These are phyloP conservation scores for Sisyra terminalis DNA, from an alignment of 2,888 invertebrate genomes.

Conservation along the genomic window DNA sequence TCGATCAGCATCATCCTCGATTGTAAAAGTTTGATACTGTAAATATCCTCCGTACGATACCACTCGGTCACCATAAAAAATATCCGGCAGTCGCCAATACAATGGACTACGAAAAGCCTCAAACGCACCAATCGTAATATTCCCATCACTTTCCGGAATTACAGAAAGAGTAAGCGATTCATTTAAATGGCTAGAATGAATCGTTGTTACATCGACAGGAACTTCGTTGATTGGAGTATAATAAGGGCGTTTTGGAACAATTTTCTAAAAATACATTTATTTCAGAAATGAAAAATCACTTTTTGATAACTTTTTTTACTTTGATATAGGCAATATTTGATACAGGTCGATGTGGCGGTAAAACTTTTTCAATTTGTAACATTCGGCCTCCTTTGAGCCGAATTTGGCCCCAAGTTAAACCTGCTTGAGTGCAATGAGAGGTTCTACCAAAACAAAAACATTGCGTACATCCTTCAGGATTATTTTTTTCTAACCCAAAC, in stretches of 20 bases:
- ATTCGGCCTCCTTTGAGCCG: conserved; percentile 35
- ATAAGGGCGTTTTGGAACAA: neutral
- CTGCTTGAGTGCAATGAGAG: conserved; percentile 62
- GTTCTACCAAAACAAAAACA: conserved; percentile 94
- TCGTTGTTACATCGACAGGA: neutral
- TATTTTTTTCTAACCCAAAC: conserved; percentile 65
- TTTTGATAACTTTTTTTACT: too few species aligned
- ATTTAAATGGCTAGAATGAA: conserved; percentile 28
- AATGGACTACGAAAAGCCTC: conserved; percentile 46
- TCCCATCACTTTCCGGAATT: conserved; percentile 40
- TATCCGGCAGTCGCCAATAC: conserved; percentile 67
- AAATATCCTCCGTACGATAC: conserved; percentile 84
- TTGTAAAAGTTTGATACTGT: conserved; percentile 55
- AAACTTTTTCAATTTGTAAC: conserved; percentile 3
- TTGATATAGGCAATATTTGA: conserved; percentile 1
- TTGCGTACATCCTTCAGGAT: conserved; percentile 76
- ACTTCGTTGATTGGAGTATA: neutral
- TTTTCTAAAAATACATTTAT: neutral
- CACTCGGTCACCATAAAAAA: conserved; percentile 74
- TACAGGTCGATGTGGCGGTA: neutral
- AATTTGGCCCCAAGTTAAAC: conserved; percentile 68
- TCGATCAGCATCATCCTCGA: conserved; percentile 33
- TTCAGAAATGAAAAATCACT: too few species aligned
- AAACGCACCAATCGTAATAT: conserved; percentile 33
- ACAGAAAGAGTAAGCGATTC: conserved; percentile 40